Percentiles rank a stretch among this genome's conserved stretches.
Evolutionary conservation across 2,113 vertebrate genomes (phyloP).

Genomic region (Oreamnos americanus): DNA sequence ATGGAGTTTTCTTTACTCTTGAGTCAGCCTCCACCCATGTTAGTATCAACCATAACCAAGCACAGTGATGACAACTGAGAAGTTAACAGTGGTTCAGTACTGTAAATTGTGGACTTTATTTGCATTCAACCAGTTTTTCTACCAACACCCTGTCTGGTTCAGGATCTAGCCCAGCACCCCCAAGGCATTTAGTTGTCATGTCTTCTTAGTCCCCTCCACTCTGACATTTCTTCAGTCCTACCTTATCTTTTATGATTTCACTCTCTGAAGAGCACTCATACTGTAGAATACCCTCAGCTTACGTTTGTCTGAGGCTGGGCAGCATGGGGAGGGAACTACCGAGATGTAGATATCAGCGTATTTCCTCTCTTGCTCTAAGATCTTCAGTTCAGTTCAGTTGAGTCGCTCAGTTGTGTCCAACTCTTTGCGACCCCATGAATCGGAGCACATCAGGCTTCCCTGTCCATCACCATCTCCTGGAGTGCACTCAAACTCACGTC

Average conservation of each 20-base stretch:
- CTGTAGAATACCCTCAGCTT: neutral
- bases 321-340: neutral
- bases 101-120: neutral
- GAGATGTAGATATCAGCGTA: too few relatives aligned
- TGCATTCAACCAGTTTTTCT: neutral
- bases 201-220: neutral
- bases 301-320: neutral
- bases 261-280: neutral
- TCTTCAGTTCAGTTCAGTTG: neutral
- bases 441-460: too few relatives aligned
- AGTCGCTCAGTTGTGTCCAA: fast-evolving
- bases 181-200: neutral
- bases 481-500: too few relatives aligned
- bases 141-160: neutral
- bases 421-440: too few relatives aligned
- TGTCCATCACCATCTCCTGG: too few relatives aligned
- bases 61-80: neutral
- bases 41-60: neutral
- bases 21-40: neutral
- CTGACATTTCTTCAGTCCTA: neutral
- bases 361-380: neutral
- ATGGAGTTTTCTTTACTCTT: neutral
- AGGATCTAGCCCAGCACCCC: neutral
- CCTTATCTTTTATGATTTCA: neutral
- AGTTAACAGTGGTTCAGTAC: neutral